phyloP scores from a whole-genome alignment of 1,140 invertebrate genomes.

The Tetramorium parvispinum region DNA sequence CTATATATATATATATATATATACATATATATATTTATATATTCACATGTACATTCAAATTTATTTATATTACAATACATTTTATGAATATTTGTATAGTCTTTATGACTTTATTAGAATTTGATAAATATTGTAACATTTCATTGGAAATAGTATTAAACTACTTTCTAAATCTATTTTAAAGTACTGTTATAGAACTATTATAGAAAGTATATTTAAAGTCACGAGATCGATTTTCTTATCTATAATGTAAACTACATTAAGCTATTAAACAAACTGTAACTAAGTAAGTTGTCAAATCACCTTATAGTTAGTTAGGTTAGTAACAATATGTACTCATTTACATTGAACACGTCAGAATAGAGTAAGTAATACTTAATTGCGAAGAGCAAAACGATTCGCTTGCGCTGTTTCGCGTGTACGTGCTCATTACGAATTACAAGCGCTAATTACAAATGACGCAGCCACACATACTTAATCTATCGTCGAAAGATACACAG shows the following conservation, averaged over 20 bases:
- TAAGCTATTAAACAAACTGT: neutral
- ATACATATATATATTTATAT: neutral
- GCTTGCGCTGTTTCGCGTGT: neutral
- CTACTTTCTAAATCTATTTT: neutral
- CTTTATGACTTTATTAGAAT: neutral
- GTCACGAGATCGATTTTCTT: neutral
- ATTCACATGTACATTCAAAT: neutral
- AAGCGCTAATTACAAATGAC: neutral
- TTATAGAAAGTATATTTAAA: neutral
- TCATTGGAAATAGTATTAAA: neutral
- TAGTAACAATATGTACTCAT: neutral
- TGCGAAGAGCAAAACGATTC: neutral
- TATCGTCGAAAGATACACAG: neutral
- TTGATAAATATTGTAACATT: neutral
- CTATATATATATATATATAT: neutral
- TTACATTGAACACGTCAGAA: neutral
- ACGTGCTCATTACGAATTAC: neutral
- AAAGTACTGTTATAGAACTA: neutral
- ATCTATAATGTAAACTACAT: neutral
- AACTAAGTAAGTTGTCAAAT: constrained; percentile 2
- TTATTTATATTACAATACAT: neutral
- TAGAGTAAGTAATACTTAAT: neutral
- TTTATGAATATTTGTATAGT: neutral
- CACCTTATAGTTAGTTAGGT: neutral
- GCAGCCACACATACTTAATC: neutral